Conservation (phyloP, 2,888 invertebrate species). For the Lasioglossum lativentre region DNA sequence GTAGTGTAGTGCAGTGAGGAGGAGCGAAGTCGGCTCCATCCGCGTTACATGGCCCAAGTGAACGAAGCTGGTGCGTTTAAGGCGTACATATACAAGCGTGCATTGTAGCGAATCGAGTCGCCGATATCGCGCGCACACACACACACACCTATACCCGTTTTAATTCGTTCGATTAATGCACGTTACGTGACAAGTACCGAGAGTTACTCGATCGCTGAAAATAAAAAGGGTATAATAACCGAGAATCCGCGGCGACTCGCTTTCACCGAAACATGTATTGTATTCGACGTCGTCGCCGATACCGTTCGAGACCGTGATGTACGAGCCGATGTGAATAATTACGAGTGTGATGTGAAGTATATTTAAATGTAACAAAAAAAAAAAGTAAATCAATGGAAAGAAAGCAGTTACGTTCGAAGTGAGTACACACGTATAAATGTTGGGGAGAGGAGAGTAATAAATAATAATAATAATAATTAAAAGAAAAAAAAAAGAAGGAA, state of each 20-base stretch:
- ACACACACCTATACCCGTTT: constrained; percentile 2
- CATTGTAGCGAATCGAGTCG: constrained; percentile 54
- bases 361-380: neutral
- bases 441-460: neutral
- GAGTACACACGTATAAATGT: constrained; percentile 27
- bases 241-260: constrained; percentile 45
- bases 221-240: constrained; percentile 23
- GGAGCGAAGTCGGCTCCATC: constrained; percentile 82
- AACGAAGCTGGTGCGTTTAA: constrained; percentile 70
- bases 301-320: constrained; percentile 30
- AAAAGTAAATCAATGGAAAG: constrained; percentile 11
- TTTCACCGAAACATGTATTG: constrained; percentile 39
- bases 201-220: constrained; percentile 38
- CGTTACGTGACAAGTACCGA: constrained; percentile 45
- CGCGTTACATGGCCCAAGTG: constrained; percentile 79
- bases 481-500: neutral
- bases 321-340: constrained; percentile 34
- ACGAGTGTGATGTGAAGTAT: constrained; percentile 47
- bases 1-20: constrained; percentile 85
- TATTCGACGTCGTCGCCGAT: constrained; percentile 41
- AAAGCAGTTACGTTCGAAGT: constrained; percentile 54
- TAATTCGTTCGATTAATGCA: constrained; percentile 38
- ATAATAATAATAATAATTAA: neutral
- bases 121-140: constrained; percentile 13
- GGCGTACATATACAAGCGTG: constrained; percentile 61